Evolutionary conservation across 2,113 vertebrate species (phyloP), one percentile per base, ranked within the genome.

Genomic region (Oryzias javanicus): DNA sequence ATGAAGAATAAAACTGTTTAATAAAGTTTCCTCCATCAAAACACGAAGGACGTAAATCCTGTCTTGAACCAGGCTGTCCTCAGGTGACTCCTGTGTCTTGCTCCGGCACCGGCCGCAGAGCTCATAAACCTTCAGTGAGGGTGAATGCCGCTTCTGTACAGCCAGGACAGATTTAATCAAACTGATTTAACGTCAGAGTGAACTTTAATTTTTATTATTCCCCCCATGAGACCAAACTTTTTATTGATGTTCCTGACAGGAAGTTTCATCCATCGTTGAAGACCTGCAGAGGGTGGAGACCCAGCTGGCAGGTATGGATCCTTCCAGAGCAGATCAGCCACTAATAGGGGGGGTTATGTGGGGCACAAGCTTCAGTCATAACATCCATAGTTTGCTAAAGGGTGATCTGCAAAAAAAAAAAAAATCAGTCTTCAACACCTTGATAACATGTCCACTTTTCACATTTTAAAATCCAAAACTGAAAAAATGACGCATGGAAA

Each of bases 251-350:
- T 65, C 4, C 57, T 51, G 69, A 46, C 88, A 98, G 96, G 96
- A 98, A 84, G 96, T 98, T 86, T 93, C 94, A 52, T 94, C 91
- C 46, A 94, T 98, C 72, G 89, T 98, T 78, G 95, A 97, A 79
- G 95, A 98, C 72, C 76, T 98, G 64, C 97, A 94, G 79, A 91
- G 93, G 82, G 95, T 98, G 79, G 96, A 98, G 78, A 93, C 93
- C 74, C 96, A 98, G 49, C 82, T 98, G 27, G 93, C 96, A 81
- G 95, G 96, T 98, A 93, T 74, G 81, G 5, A 55, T 60, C 14
- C 50, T 3, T 53, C 47, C 35, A 35, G 35, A 35, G 8, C 35
- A 35, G 35, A 35, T 35, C 35, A 35, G 35, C 35, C 10, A 3
- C 35, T 35, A 2, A 12, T 2, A 29, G 27, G 27, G 27, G 27